Percentiles rank a stretch among this genome's conserved stretches.
These are phyloP conservation scores for Trachurus trachurus DNA, from an alignment of 2,797 vertebrate genomes.

Conservation along the genomic window DNA sequence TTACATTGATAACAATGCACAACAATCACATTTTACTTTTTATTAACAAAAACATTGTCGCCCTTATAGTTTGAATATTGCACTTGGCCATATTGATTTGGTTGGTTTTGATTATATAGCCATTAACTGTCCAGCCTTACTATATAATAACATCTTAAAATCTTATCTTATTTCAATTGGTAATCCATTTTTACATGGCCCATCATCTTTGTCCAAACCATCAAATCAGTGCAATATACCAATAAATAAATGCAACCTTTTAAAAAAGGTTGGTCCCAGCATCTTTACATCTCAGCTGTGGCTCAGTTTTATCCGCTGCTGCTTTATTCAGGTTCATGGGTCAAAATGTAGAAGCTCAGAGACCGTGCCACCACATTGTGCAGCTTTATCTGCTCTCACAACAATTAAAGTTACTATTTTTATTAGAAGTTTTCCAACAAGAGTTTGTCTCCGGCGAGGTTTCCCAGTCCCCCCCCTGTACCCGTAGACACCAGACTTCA, in stretches of 20 bases:
- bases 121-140: no score
- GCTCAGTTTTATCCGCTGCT: not conserved
- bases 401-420: slow-evolving; percentile 28
- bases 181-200: no score
- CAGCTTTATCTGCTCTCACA: slow-evolving; percentile 6
- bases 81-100: no score
- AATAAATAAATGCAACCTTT: not conserved
- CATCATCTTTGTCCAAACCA: not conserved
- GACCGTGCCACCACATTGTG: not conserved
- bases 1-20: no score
- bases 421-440: slow-evolving; percentile 33
- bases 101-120: no score
- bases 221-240: not conserved
- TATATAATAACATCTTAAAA: no score
- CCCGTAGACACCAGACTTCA: slow-evolving; percentile 48
- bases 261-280: not conserved
- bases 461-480: slow-evolving; percentile 7
- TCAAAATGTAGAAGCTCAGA: not conserved
- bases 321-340: not conserved
- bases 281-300: not conserved
- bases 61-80: no score
- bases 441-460: slow-evolving; percentile 33
- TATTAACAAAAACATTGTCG: no score
- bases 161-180: no score
- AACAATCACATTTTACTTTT: no score